Evolutionary conservation across 2,797 vertebrate genomes (phyloP).

Genomic region (Falco concolor): DNA sequence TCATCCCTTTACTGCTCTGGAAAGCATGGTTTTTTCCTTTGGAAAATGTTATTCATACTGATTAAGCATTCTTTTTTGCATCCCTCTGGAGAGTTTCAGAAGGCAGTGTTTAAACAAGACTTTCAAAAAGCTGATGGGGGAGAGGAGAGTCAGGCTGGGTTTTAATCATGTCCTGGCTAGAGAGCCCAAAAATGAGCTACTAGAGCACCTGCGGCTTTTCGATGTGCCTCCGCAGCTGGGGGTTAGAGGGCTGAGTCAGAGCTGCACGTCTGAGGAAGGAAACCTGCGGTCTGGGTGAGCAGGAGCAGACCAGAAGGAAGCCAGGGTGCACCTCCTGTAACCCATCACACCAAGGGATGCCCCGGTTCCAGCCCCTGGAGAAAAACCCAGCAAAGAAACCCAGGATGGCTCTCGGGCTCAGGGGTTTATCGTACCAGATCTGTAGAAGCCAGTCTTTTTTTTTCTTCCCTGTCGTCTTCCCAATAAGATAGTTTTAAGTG

Average conservation of each 20-base stretch:
- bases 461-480: not conserved
- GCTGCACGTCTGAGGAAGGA: not conserved
- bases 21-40: not conserved
- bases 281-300: not conserved
- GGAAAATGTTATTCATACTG: not conserved
- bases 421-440: not conserved
- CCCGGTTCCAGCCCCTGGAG: not conserved
- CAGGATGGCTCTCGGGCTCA: not conserved
- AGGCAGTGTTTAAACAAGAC: not conserved
- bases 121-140: not conserved
- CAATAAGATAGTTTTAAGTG: not conserved
- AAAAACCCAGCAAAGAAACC: not conserved
- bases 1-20: not conserved
- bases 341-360: not conserved
- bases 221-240: not conserved
- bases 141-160: not conserved
- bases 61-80: not conserved
- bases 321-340: not conserved
- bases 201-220: not conserved
- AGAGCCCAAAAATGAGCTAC: not conserved
- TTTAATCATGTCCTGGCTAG: not conserved
- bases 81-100: not conserved
- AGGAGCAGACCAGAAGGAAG: not conserved
- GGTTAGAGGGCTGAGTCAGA: not conserved
- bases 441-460: not conserved